Base-by-base conservation (phyloP, 2,113 vertebrate species). In the Pampusana beccarii region DNA sequence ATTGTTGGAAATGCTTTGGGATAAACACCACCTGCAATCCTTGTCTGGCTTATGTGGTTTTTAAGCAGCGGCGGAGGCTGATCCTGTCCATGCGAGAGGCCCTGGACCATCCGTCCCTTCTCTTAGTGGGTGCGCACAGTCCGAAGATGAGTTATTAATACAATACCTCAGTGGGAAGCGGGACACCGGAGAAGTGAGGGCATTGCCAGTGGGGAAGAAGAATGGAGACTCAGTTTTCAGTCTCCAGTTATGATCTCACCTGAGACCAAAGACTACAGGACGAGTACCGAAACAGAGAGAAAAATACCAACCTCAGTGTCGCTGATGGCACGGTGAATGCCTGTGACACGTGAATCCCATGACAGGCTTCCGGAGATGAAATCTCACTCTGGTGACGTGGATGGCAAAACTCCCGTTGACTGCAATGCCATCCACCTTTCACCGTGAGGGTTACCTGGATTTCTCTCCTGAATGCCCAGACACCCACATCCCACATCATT, bases 21-120 rank as follows among this genome's bases (percentile, higher is more conserved):
- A 93, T 96, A 96, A 96, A 95, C 74, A 94, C 62, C 79, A 90
- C 94, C 90, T 95, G 93, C 91, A 94, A 97, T 89, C 44, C 72
- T 95, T 0, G 3, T 40, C 78, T 91, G 88, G 90, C 33, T 94
- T 77, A 16, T 69, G 88, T 77, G 87, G 81, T 82, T 95, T 95
- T 80, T 62, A 83, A 85, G 71, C 83, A 56, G 90, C 23, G 80
- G 70, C 82, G 81, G 73, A 95, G 80, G 57, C 57, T 46, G 73
- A 75, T 93, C 73, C 58, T 75, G 70, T 65, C 94, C 4, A 4
- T 70, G 36, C 0, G 0, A 85, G 91, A 87, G 84, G 78, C 70
- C 80, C 79, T 6, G 78, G 93, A 66, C 84, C 58, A 58, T 85
- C 70, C 91, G 84, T 78, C 57, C 84, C 65, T 73, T 74, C 80